Conservation (phyloP, 2,797 vertebrate genomes). For the Falco berigora region DNA sequence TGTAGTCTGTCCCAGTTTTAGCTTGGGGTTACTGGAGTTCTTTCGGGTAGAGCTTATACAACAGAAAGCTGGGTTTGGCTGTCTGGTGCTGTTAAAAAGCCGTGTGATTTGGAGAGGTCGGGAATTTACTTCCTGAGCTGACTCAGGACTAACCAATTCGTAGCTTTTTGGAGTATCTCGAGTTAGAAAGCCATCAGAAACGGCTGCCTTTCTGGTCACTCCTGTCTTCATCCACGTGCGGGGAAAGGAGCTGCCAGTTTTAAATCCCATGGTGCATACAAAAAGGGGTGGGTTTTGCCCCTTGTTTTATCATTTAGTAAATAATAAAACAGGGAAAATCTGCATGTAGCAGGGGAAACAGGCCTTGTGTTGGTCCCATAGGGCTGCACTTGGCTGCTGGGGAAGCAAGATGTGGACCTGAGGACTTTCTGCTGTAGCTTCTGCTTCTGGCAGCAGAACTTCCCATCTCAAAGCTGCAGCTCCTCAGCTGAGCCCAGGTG, state of each 20-base stretch:
- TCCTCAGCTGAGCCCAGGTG: background rate
- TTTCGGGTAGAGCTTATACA: background rate
- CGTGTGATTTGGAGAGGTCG: background rate
- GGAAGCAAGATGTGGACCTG: background rate
- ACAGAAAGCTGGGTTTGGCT: background rate
- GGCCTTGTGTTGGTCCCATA: background rate
- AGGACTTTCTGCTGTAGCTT: background rate
- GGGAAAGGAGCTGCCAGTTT: background rate
- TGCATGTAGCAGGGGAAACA: background rate
- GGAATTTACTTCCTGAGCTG: background rate
- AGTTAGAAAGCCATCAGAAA: background rate
- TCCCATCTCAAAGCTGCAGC: background rate
- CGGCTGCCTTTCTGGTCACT: fast-evolving
- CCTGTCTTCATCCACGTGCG: background rate
- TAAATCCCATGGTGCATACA: background rate
- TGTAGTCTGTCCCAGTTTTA: background rate
- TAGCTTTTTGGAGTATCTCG: background rate
- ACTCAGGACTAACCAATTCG: background rate
- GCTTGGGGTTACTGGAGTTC: background rate
- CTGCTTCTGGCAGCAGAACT: background rate
- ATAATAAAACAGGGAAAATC: background rate
- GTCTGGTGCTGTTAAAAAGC: background rate
- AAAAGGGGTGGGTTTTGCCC: background rate
- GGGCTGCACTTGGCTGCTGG: background rate
- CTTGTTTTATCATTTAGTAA: background rate